Evolutionary conservation across 92 coral and sea anemone species (phyloP), one percentile per base, ranked within the genome.

Genomic region (Siderastrea siderea): DNA sequence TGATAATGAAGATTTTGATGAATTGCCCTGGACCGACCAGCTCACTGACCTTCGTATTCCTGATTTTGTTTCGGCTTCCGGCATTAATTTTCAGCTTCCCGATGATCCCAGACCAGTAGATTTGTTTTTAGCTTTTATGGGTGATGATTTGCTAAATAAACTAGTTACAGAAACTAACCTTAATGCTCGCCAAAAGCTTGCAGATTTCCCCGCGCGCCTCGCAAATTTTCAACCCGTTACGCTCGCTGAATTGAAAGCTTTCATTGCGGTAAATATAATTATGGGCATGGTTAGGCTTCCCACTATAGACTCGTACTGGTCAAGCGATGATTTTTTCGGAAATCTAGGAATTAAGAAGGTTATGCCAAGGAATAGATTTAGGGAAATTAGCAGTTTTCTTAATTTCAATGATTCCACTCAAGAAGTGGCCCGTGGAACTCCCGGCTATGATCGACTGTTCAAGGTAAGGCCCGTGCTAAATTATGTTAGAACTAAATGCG

Each of bases 281-380:
- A 92, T 92, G 94, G 94, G 92, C 51, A 88, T 92, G 7, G 59
- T 14, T 67, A 68, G 61, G 19, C 80, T 91, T 9, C 94, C 91
- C 0, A 86, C 47, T 50, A 14, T 75, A 14, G 83, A 82, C 6
- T 46, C 47, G 10, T 91, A 77, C 71, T 91, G 91, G 91, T 74
- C 86, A 0, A 59, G 74, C 16, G 83, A 91, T 78, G 55, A 52
- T 16, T 91, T 82, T 47, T 69, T 87, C n/a, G 91, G 86, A 13
- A 91, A 91, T 43, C 68, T 2, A 61, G 91, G 84, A 6, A 86
- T 91, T 12, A 82, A 83, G 62, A 54, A 14, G 64, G 79, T 76
- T 13, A 86, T 91, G 94, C 12, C 88, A 7, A 90, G 65, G 74
- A 86, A 82, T 76, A 60, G 94, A 74, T 86, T 81, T 69, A 80